phyloP scores from a whole-genome alignment of 2,113 vertebrate genomes.

The Cheilinus undulatus region DNA sequence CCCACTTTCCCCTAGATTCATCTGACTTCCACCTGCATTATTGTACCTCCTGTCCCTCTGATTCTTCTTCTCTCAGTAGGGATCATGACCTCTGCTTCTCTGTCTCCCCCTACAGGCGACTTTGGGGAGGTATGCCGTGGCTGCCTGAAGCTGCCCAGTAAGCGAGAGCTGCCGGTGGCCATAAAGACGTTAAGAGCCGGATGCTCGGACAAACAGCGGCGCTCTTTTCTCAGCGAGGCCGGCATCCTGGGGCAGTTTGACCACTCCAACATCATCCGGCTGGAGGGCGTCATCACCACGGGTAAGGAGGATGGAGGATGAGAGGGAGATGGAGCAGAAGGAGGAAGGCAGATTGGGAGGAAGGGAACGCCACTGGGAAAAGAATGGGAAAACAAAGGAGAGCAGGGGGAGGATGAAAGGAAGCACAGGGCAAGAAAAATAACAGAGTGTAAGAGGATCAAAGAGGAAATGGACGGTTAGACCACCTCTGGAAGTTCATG shows the following conservation, averaged over 20 bases:
- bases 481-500: conserved; percentile 2
- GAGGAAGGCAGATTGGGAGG: conserved; percentile 5
- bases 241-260: conserved; percentile 96
- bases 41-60: not conserved
- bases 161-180: conserved; percentile 91
- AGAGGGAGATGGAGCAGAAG: conserved; percentile 6
- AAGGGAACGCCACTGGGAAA: conserved; percentile 15
- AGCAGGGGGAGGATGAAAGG: not conserved
- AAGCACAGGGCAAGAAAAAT: not conserved
- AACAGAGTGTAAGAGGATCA: conserved; percentile 15
- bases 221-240: conserved; percentile 90
- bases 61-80: not conserved
- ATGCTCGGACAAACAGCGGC: conserved; percentile 89
- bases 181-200: conserved; percentile 90
- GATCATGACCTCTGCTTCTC: conserved; percentile 24
- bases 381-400: not conserved
- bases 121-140: conserved; percentile 93
- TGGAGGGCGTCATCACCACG: conserved; percentile 94
- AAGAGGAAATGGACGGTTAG: conserved; percentile 13
- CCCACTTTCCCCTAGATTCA: not conserved
- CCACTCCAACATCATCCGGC: conserved; percentile 91
- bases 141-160: conserved; percentile 93
- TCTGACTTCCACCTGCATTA: not conserved
- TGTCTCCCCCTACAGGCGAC: conserved; percentile 83
- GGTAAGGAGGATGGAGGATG: conserved; percentile 76